Percentiles rank a stretch among this genome's conserved stretches.
These are phyloP conservation scores for Siniperca scherzeri DNA, from an alignment of 2,797 vertebrate species.

Conservation along the genomic window DNA sequence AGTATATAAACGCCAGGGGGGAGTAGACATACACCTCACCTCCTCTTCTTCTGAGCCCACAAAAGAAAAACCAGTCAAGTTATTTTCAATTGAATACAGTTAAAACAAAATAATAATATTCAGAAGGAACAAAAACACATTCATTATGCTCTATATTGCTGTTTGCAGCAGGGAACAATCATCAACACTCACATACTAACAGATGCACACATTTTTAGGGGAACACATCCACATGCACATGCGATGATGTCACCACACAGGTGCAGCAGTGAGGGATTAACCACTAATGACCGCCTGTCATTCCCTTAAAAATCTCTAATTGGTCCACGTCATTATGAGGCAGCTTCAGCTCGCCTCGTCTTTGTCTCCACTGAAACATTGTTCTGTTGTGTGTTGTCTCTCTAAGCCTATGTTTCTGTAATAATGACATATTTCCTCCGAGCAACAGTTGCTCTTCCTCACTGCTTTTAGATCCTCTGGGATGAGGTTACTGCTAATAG, in stretches of 20 bases:
- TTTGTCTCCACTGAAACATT: slow-evolving; percentile 50
- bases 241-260: slow-evolving; percentile 72
- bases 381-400: slow-evolving; percentile 44
- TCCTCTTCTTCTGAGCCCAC: not conserved
- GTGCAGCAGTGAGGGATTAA: slow-evolving; percentile 71
- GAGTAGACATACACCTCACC: not conserved
- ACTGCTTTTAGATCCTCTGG: slow-evolving; percentile 48
- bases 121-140: not conserved
- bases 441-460: slow-evolving; percentile 52
- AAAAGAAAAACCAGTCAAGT: not conserved
- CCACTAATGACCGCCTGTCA: slow-evolving; percentile 73
- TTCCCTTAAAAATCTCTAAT: slow-evolving; percentile 66
- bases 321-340: slow-evolving; percentile 53
- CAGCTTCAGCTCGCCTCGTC: slow-evolving; percentile 30
- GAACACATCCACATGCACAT: slow-evolving; percentile 24
- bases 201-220: slow-evolving; percentile 6
- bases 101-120: not conserved
- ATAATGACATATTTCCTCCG: slow-evolving; percentile 62
- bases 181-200: slow-evolving; percentile 15
- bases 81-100: not conserved
- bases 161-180: slow-evolving; percentile 2
- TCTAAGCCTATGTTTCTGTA: slow-evolving; percentile 45
- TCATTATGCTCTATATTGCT: not conserved
- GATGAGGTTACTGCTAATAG: slow-evolving; percentile 48
- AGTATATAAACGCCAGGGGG: too few relatives aligned